Base-by-base conservation (phyloP, 2,797 vertebrate genomes). In the Rhinella marina region DNA sequence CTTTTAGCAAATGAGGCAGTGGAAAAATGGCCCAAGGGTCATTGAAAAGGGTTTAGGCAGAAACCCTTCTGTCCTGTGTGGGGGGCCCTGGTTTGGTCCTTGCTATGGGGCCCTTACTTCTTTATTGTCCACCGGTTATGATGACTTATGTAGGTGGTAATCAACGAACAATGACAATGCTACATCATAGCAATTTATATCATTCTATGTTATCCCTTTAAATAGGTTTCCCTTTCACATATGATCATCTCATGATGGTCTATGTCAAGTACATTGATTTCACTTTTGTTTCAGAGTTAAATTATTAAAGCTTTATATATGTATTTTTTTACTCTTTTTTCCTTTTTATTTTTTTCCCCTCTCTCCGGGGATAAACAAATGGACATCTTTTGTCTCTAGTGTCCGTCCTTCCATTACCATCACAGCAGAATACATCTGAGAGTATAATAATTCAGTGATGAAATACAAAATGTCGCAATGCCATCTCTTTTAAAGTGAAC, bases 401-500 rank as follows among this genome's bases (percentile, higher is more conserved):
- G 92, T 92, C 93, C 92, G 88, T 93, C 93, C 95, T 96, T 97
- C 97, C 97, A 98, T 97, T 98, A 97, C 96, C 94, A 93, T 95
- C 94, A 91, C 93, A 91, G 95, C 91, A 95, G 93, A 95, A 96
- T 95, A 93, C 95, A 96, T 96, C 96, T 92, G 96, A 96, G 96
- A 94, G 95, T 94, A 88, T 94, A 97, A 98, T 97, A 97, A 97
- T 96, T 96, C 94, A 93, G 94, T 94, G 96, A 97, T 97, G 95
- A 95, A 96, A 97, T 96, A 95, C 95, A 96, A 97, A 96, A 96
- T 97, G 96, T 95, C 94, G 93, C 96, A 91, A 95, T 93, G 95
- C 96, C 94, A 96, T 96, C 95, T 96, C 96, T 94, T 93, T 95
- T 94, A 96, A 95, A 96, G 95, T 94, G 95, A 95, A 94, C 93